Conservation (phyloP, 1,140 invertebrate genomes). For the Drosophila micromelanica region DNA sequence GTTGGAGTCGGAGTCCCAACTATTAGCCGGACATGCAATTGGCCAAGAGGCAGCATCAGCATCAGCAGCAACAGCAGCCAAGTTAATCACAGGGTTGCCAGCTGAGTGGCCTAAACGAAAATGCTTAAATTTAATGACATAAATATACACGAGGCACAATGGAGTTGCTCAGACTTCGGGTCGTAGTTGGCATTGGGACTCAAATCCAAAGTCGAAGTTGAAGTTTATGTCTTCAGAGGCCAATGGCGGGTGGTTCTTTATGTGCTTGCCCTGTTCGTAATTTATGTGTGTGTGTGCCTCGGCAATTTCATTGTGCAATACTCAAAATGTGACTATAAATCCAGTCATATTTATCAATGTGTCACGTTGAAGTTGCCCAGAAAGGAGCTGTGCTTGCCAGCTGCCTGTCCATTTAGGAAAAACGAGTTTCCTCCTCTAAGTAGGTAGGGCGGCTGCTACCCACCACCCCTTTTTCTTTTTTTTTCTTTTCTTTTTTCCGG, state of each 20-base stretch:
- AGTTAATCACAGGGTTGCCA: constrained; percentile 82
- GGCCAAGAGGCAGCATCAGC: constrained; percentile 55
- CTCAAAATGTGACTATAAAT: constrained; percentile 45
- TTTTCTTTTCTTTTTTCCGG: constrained; percentile 51
- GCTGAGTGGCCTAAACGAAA: constrained; percentile 84
- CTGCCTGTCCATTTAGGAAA: constrained; percentile 71
- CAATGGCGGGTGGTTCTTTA: constrained; percentile 55
- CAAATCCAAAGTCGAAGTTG: neutral
- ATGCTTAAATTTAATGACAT: constrained; percentile 85
- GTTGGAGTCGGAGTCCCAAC: constrained; percentile 49
- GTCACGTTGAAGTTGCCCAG: constrained; percentile 53
- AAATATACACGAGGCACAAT: constrained; percentile 74
- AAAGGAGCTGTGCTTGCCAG: constrained; percentile 15
- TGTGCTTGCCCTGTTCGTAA: constrained; percentile 23
- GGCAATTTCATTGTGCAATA: constrained; percentile 47
- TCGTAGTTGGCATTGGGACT: neutral
- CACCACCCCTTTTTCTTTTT: constrained; percentile 54
- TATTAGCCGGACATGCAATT: constrained; percentile 79
- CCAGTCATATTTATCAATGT: constrained; percentile 68
- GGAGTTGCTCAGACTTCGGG: constrained; percentile 26
- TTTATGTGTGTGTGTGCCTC: constrained; percentile 47
- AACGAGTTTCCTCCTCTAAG: constrained; percentile 57
- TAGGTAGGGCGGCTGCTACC: constrained; percentile 22
- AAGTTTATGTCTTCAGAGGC: constrained; percentile 10
- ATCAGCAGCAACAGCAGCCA: constrained; percentile 33